These are phyloP conservation scores for Spinus olivaceus DNA, from an alignment of 2,797 vertebrate species.

Conservation along the genomic window DNA sequence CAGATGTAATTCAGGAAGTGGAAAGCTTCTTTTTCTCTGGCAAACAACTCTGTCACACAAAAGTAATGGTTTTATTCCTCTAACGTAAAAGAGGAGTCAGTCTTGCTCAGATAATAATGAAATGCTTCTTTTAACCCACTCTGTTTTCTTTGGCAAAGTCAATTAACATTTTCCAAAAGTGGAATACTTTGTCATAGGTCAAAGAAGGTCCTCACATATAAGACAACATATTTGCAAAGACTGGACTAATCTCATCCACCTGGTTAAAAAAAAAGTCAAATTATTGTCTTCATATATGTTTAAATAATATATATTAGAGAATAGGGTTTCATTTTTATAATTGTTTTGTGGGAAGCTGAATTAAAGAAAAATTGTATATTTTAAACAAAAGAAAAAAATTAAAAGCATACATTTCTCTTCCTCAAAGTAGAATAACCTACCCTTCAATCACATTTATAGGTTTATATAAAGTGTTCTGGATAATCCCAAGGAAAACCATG, in stretches of 20 bases:
- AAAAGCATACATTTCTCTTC: conserved; percentile 6
- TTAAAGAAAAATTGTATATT: not conserved
- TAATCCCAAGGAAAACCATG: not conserved
- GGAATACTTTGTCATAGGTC: not conserved
- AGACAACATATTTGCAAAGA: not conserved
- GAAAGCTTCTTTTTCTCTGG: not conserved
- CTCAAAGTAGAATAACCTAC: conserved; percentile 51
- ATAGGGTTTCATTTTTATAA: not conserved
- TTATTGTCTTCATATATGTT: not conserved
- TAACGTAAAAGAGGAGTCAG: not conserved
- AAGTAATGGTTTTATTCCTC: not conserved
- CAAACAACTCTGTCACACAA: not conserved
- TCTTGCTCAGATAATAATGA: not conserved
- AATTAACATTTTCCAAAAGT: not conserved
- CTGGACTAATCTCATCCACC: not conserved
- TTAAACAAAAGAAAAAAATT: not conserved
- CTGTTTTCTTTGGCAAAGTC: not conserved
- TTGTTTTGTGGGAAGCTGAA: not conserved
- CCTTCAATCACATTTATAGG: conserved; percentile 39
- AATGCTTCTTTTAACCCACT: not conserved
- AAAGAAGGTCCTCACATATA: not conserved
- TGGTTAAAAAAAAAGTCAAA: not conserved
- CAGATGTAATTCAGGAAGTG: not conserved
- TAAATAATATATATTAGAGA: not conserved
- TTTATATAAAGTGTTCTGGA: not conserved